These are phyloP conservation scores for Typhlomys cinereus DNA, from an alignment of 2,113 vertebrate genomes.

Conservation along the genomic window DNA sequence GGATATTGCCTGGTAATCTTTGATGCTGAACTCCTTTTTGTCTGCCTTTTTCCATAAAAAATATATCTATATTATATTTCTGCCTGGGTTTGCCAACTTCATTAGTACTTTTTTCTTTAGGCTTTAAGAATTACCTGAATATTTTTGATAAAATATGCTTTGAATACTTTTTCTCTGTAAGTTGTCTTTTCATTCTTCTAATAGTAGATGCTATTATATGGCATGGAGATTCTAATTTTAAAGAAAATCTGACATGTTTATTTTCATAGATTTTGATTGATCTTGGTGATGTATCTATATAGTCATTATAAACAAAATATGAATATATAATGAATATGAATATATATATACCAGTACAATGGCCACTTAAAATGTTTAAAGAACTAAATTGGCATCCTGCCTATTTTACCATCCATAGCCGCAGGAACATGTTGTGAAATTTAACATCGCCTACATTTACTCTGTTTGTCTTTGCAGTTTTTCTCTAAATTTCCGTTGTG, in stretches of 20 bases:
- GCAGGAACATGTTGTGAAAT: background rate
- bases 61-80: background rate
- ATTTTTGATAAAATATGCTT: background rate
- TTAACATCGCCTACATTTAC: background rate
- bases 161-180: background rate
- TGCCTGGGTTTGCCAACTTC: background rate
- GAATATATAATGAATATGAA: no score
- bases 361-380: background rate
- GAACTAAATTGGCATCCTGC: background rate
- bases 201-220: background rate
- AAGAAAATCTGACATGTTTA: background rate
- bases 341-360: background rate
- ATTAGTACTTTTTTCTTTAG: background rate
- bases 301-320: background rate
- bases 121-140: background rate
- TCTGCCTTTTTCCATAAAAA: background rate
- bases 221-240: background rate
- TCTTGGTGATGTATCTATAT: background rate
- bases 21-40: background rate
- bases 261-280: background rate
- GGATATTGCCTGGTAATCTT: background rate
- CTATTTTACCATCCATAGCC: background rate
- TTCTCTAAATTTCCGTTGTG: background rate
- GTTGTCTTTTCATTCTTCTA: background rate
- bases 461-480: background rate